A percentile compares a stretch with the other conserved stretches of the same genome.
These are phyloP conservation scores for Latrodectus hesperus DNA, from an alignment of 2,888 invertebrate genomes.

Conservation along the genomic window DNA sequence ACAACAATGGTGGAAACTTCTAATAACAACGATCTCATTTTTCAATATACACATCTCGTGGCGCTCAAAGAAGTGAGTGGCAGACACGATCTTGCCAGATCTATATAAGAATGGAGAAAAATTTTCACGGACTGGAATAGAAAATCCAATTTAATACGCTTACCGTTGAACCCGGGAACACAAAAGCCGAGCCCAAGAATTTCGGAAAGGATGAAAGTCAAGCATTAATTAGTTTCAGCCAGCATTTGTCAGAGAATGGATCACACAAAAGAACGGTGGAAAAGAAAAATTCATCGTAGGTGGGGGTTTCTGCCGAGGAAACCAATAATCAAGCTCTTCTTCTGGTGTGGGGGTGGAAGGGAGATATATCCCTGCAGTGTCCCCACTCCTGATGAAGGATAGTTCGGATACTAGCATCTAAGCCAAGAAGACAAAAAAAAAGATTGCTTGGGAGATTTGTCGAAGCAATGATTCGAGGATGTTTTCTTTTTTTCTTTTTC, in stretches of 20 bases:
- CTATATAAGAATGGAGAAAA: constrained; percentile 20
- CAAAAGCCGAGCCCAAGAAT: constrained; percentile 39
- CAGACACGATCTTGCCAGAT: background rate
- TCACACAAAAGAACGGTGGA: constrained; percentile 54
- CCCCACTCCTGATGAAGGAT: constrained; percentile 49
- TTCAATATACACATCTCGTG: too few species aligned
- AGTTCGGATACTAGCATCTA: constrained; percentile 24
- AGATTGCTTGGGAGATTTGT: constrained; percentile 52
- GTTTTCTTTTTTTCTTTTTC: constrained; percentile 20
- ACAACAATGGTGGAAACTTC: too few species aligned
- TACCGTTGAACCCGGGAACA: constrained; percentile 37
- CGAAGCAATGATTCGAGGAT: constrained; percentile 32
- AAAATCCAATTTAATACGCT: constrained; percentile 68
- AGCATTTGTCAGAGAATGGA: constrained; percentile 66
- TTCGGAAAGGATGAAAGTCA: constrained; percentile 51
- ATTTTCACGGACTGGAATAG: constrained; percentile 45
- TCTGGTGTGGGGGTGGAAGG: constrained; percentile 2
- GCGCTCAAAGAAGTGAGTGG: too few species aligned
- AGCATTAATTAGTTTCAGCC: constrained; percentile 65
- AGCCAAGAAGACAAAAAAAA: constrained; percentile 56
- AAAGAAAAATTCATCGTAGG: constrained; percentile 39
- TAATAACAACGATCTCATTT: too few species aligned
- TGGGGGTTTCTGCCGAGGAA: constrained; percentile 7
- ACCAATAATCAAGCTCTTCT: constrained; percentile 54
- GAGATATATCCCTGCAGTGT: constrained; percentile 45